A percentile compares a stretch with the other conserved stretches of the same genome.
Conservation (phyloP, 2,888 invertebrate genomes). For the Aleiodes leptofemur region DNA sequence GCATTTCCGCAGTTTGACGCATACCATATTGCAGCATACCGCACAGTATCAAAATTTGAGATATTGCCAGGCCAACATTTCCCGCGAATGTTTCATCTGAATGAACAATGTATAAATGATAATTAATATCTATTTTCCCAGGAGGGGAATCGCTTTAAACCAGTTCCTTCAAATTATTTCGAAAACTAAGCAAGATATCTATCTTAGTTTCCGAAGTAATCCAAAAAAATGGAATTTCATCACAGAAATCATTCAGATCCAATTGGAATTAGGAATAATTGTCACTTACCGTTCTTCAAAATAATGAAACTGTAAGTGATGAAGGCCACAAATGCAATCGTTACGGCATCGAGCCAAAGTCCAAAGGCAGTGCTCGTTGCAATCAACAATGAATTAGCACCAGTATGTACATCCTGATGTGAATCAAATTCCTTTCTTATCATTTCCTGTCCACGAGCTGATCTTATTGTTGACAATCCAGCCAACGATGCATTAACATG, state of each 20-base stretch:
- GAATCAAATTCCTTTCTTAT: slow-evolving; percentile 86
- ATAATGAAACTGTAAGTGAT: slow-evolving; percentile 82
- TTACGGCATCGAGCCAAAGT: slow-evolving; percentile 81
- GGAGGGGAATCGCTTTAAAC: no score
- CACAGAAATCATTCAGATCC: slow-evolving; percentile 20
- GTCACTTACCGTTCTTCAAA: slow-evolving; percentile 77
- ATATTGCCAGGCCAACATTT: slow-evolving; percentile 84
- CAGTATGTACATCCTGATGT: slow-evolving; percentile 83
- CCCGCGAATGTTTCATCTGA: slow-evolving; percentile 78
- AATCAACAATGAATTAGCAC: slow-evolving; percentile 80
- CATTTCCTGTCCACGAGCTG: slow-evolving; percentile 83
- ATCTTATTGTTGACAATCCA: slow-evolving; percentile 91
- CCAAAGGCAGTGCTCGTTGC: slow-evolving; percentile 81
- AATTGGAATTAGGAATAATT: slow-evolving; percentile 5
- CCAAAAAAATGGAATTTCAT: slow-evolving; percentile 11
- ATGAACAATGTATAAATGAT: slow-evolving; percentile 9
- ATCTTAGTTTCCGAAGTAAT: no score
- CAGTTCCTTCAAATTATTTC: neutral
- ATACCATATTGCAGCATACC: slow-evolving; percentile 90
- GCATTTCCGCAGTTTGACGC: slow-evolving; percentile 86
- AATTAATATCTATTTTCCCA: neutral
- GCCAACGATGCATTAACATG: slow-evolving; percentile 91
- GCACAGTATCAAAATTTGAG: slow-evolving; percentile 84
- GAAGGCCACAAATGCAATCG: slow-evolving; percentile 79
- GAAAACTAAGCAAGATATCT: no score